Evolutionary conservation across 2,113 vertebrate genomes (phyloP).

Genomic region (Pitta sordida): DNA sequence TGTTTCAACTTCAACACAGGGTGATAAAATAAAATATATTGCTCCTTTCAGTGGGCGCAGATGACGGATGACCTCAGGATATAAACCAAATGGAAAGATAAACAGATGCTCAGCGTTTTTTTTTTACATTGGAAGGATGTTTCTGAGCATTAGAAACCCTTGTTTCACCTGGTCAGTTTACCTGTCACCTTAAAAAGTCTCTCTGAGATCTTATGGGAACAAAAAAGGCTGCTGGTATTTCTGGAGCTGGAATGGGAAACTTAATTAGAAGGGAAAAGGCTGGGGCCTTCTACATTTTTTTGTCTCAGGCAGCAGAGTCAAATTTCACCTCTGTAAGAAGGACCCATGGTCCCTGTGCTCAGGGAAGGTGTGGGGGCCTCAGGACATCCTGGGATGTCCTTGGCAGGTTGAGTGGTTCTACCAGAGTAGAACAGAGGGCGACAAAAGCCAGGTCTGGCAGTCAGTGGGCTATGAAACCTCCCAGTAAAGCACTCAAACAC

Average conservation of each 20-base stretch:
- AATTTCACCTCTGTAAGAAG: background rate
- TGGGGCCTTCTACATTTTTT: fast-evolving
- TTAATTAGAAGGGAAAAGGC: background rate
- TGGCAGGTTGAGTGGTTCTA: background rate
- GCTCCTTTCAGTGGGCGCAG: background rate
- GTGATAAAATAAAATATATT: background rate
- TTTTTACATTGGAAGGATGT: background rate
- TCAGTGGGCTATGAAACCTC: background rate
- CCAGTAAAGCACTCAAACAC: background rate
- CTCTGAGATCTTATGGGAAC: background rate
- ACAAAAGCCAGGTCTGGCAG: background rate
- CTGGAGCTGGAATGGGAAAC: background rate
- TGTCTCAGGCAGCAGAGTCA: background rate
- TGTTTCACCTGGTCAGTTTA: background rate
- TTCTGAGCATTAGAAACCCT: background rate
- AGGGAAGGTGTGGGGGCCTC: background rate
- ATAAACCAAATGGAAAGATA: background rate
- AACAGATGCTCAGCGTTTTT: background rate
- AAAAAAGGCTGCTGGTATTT: background rate
- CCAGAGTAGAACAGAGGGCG: background rate
- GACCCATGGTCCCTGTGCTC: background rate
- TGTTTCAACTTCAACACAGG: background rate
- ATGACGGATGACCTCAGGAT: background rate
- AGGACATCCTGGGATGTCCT: background rate
- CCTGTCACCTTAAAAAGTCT: background rate